Evolutionary conservation across 53 echinoderm and acorn worm species (phyloP), one percentile per base, ranked within the genome.

Genomic region (Echinarachnius parma): DNA sequence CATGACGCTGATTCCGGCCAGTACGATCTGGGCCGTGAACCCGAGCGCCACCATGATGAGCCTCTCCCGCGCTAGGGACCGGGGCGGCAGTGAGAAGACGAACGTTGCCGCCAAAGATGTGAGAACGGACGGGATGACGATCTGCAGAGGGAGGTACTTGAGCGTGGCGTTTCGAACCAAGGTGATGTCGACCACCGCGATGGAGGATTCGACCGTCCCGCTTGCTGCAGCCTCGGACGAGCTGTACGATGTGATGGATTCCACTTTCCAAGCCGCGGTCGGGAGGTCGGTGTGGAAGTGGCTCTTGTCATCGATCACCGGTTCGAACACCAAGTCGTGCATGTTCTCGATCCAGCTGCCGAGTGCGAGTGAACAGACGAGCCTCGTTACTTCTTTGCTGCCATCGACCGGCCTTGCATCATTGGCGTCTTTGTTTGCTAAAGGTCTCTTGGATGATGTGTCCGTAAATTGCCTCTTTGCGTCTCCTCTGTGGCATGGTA

Each of bases 41-140:
- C 56, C 74, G 36, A 72, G 0, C 55, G 56, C 74, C 20, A 46
- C 57, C 56, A 56, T 55, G 29, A 72, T 29, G 42, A 72, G 55
- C 29, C 74, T 72, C 74, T 72, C 74, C 1, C 74, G 37, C 14
- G 57, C 74, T 42, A 72, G 23, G 27, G 74, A 57, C 28, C 35
- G 74, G 27, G 74, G 74, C 28, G 55, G 74, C 54, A 72, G 74
- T n/a, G 56, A 39, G 26, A 72, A 72, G 42, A 56, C 74, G 14
- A 35, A 37, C 13, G 28, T 24, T 7, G 74, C 55, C n/a, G 30
- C 39, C 24, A 72, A 57, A 9, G 74, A 34, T 28, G 74, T 72
- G 56, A 72, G 25, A 8, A 72, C 39, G 44, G 74, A 57, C 0
- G 74, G 57, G 36, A 42, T 57, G 16, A 72, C 28, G 5, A 72